Evolutionary conservation across 2,113 vertebrate genomes (phyloP).

Genomic region (Calonectris borealis): DNA sequence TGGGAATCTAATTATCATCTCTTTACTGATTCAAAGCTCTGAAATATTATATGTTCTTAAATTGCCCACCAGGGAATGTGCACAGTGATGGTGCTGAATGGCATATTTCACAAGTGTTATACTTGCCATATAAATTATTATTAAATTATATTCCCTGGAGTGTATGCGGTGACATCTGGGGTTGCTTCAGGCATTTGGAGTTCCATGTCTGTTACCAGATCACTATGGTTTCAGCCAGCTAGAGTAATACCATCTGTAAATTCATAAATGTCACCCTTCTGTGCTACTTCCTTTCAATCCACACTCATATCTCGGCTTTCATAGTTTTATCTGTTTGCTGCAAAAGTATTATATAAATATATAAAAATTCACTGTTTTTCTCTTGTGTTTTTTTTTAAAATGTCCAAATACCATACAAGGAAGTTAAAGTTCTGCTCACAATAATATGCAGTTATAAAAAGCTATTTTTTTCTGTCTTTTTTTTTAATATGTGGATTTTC

Average conservation of each 20-base stretch:
- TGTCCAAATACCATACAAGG: neutral
- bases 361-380: neutral
- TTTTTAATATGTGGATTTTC: neutral
- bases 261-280: slow-evolving; percentile 70
- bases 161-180: slow-evolving; percentile 63
- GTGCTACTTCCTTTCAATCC: slow-evolving; percentile 57
- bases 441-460: neutral
- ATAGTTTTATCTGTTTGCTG: slow-evolving; percentile 34
- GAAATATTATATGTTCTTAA: slow-evolving; percentile 56
- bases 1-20: slow-evolving; percentile 46
- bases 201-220: slow-evolving; percentile 65
- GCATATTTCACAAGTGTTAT: slow-evolving; percentile 62
- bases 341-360: slow-evolving; percentile 19
- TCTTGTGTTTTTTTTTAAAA: neutral
- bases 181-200: slow-evolving; percentile 64
- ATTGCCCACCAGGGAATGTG: slow-evolving; percentile 26
- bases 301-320: neutral
- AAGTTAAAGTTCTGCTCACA: neutral
- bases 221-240: slow-evolving; percentile 67
- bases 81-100: slow-evolving; percentile 46
- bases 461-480: neutral
- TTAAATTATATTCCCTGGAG: slow-evolving; percentile 68
- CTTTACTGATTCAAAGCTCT: slow-evolving; percentile 37
- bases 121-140: slow-evolving; percentile 61
- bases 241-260: slow-evolving; percentile 72